Percentiles rank a stretch among this genome's conserved stretches.
These are phyloP conservation scores for Girardinichthys multiradiatus DNA, from an alignment of 2,113 vertebrate species.

Conservation along the genomic window DNA sequence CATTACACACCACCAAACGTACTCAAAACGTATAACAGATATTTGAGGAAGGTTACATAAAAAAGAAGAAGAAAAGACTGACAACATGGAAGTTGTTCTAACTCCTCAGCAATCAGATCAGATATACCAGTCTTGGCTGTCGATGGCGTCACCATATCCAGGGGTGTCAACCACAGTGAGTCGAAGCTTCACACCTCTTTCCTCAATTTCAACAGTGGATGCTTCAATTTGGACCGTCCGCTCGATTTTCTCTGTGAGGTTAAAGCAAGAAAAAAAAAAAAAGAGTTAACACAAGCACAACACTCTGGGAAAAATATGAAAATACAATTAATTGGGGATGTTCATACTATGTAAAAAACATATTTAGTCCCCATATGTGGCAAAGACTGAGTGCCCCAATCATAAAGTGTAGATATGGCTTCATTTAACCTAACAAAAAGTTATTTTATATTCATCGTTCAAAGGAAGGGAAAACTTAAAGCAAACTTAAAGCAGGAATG, in stretches of 20 bases:
- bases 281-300: background rate
- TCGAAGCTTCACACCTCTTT: slow-evolving; percentile 92
- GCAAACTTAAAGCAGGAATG: no score
- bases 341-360: background rate
- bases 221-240: slow-evolving; percentile 94
- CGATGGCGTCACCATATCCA: slow-evolving; percentile 93
- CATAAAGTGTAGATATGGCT: no score
- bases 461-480: no score
- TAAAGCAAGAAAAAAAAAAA: slow-evolving; percentile 1
- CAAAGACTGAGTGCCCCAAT: background rate
- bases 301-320: background rate
- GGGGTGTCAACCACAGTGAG: slow-evolving; percentile 93
- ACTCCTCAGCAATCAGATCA: slow-evolving; percentile 15
- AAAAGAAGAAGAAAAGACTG: background rate
- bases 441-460: no score
- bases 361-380: background rate
- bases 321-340: background rate
- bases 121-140: slow-evolving; percentile 92
- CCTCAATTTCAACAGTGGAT: slow-evolving; percentile 93
- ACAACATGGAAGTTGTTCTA: slow-evolving; percentile 5
- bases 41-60: background rate
- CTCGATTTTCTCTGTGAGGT: slow-evolving; percentile 89
- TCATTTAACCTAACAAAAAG: no score
- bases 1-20: background rate
- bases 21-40: no score